Conservation (phyloP, 92 coral and sea anemone genomes). For the Pocillopora grandis region DNA sequence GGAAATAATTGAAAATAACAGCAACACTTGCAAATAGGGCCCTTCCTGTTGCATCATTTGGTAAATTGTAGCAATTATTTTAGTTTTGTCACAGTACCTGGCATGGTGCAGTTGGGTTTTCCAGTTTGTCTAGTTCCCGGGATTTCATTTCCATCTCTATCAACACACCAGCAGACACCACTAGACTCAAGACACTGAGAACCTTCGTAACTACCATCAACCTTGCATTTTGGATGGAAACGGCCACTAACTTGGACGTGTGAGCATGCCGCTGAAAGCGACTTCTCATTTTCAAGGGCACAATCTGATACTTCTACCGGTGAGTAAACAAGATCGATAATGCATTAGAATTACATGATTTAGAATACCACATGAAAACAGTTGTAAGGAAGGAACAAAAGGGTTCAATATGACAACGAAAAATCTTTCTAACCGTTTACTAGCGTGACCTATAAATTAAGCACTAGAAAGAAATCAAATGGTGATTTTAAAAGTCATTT, state of each 20-base stretch:
- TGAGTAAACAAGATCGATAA: not conserved
- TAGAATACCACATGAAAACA: not conserved
- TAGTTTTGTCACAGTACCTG: not conserved
- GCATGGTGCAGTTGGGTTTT: slow-evolving; percentile 38
- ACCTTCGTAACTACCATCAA: slow-evolving; percentile 58
- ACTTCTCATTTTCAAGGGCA: slow-evolving; percentile 18
- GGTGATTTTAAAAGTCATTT: too few species aligned
- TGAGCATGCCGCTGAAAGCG: slow-evolving; percentile 34
- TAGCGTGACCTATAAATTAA: too few species aligned
- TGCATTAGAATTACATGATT: not conserved
- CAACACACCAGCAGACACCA: slow-evolving; percentile 75
- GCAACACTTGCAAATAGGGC: not conserved
- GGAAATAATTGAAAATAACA: not conserved
- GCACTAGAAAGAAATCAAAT: too few species aligned
- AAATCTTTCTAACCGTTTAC: too few species aligned
- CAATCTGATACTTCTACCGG: slow-evolving; percentile 16
- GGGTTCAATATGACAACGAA: too few species aligned
- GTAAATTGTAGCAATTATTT: not conserved
- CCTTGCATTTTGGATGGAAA: slow-evolving; percentile 58
- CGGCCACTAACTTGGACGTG: slow-evolving; percentile 28
- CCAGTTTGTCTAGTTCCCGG: slow-evolving; percentile 60
- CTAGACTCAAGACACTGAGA: slow-evolving; percentile 48
- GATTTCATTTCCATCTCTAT: slow-evolving; percentile 62
- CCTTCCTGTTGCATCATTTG: not conserved
- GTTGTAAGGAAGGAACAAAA: too few species aligned